phyloP scores from a whole-genome alignment of 2,797 vertebrate species.

The Enteromius fasciolatus region DNA sequence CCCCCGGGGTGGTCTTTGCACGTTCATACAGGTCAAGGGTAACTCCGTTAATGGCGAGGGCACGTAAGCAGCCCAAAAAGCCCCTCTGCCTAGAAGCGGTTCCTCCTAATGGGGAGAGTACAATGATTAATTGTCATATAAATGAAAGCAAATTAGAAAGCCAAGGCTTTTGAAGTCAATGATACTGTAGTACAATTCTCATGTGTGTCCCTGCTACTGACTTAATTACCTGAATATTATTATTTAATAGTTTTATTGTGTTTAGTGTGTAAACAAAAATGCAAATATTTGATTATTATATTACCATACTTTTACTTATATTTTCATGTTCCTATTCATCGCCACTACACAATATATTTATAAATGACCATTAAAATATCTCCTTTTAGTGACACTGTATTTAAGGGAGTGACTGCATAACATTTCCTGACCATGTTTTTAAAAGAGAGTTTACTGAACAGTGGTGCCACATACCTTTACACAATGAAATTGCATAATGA shows the following conservation, averaged over 20 bases:
- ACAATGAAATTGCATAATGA: too few species aligned
- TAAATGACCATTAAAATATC: not conserved
- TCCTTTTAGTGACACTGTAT: not conserved
- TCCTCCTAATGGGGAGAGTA: slow-evolving; percentile 73
- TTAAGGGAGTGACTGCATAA: not conserved
- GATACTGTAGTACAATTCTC: slow-evolving; percentile 1
- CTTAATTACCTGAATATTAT: not conserved
- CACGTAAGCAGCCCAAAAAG: slow-evolving; percentile 84
- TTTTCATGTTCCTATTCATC: not conserved
- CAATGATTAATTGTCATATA: slow-evolving; percentile 10
- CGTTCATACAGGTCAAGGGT: slow-evolving; percentile 84
- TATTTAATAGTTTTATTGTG: not conserved
- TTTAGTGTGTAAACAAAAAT: not conserved
- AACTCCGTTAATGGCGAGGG: slow-evolving; percentile 81
- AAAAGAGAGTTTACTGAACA: too few species aligned
- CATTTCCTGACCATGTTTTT: not conserved
- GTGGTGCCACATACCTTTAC: too few species aligned
- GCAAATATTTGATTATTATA: not conserved
- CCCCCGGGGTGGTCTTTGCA: slow-evolving; percentile 80
- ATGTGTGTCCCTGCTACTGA: not conserved
- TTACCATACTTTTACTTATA: not conserved
- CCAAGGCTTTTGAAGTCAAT: not conserved
- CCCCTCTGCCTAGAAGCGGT: slow-evolving; percentile 82
- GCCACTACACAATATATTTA: not conserved
- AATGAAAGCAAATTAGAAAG: not conserved